Conservation (phyloP, 1,140 invertebrate genomes). For the Aphelinus certus region DNA sequence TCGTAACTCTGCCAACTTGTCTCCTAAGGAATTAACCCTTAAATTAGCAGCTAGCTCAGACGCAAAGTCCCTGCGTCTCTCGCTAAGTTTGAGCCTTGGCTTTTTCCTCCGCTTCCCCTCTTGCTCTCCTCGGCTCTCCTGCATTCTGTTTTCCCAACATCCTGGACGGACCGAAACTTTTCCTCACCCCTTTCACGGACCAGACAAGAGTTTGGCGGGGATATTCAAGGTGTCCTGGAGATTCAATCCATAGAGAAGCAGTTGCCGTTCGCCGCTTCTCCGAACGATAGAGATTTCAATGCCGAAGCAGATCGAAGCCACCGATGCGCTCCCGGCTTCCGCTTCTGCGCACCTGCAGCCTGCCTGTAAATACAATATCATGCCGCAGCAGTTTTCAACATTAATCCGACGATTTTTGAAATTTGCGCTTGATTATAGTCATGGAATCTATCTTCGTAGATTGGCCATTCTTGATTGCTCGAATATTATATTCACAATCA, state of each 20-base stretch:
- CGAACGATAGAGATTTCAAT: slow-evolving; percentile 56
- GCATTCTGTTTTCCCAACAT: too few species aligned
- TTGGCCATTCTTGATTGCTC: too few species aligned
- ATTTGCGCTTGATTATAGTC: too few species aligned
- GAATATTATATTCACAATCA: too few species aligned
- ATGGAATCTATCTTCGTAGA: too few species aligned
- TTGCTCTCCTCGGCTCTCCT: slow-evolving; percentile 8
- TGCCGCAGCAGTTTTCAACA: too few species aligned
- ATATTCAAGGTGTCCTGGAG: slow-evolving; percentile 2
- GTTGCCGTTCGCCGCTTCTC: slow-evolving; percentile 29
- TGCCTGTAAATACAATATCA: too few species aligned
- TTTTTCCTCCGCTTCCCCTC: slow-evolving; percentile 26
- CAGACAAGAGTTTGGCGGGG: neutral
- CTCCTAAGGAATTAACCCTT: slow-evolving; percentile 68
- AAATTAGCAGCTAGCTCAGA: slow-evolving; percentile 67
- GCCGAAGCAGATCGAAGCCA: slow-evolving; percentile 44
- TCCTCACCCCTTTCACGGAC: slow-evolving; percentile 49
- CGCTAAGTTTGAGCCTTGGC: slow-evolving; percentile 58
- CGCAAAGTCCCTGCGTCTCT: slow-evolving; percentile 61
- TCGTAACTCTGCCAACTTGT: slow-evolving; percentile 68
- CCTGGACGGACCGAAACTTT: slow-evolving; percentile 50
- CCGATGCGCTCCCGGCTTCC: slow-evolving; percentile 11
- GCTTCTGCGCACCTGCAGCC: neutral
- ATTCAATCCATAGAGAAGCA: slow-evolving; percentile 37
- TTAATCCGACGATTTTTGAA: too few species aligned